Conservation (phyloP, 2,888 invertebrate genomes). For the Ryuthela nishihirai region DNA sequence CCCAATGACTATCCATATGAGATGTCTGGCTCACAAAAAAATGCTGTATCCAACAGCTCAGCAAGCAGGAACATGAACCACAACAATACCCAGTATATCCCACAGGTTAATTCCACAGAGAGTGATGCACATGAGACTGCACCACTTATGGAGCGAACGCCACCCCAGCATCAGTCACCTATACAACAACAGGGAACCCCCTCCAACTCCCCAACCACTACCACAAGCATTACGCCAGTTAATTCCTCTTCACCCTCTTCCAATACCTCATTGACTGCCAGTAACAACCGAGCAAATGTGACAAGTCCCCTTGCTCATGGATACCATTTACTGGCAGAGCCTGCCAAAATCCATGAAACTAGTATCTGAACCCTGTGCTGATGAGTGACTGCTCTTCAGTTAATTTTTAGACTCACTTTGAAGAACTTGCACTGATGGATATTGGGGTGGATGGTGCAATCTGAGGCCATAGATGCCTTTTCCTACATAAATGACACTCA, state of each 20-base stretch:
- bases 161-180: constrained; percentile 12
- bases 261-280: constrained; percentile 13
- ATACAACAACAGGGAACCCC: constrained; percentile 17
- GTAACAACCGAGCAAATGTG: constrained; percentile 12
- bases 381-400: too few species aligned
- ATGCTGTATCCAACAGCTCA: constrained; percentile 42
- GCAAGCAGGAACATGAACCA: constrained; percentile 26
- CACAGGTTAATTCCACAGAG: constrained; percentile 3
- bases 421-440: too few species aligned
- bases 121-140: constrained; percentile 29
- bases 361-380: constrained; percentile 67
- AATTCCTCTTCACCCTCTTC: constrained; percentile 35
- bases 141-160: constrained; percentile 30
- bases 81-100: constrained; percentile 24
- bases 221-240: constrained; percentile 24
- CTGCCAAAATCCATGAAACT: constrained; percentile 61
- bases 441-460: too few species aligned
- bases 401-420: too few species aligned
- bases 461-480: too few species aligned
- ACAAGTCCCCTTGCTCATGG: constrained; percentile 39
- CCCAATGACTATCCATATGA: constrained; percentile 46
- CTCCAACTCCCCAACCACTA: constrained; percentile 25
- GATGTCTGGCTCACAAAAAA: constrained; percentile 38
- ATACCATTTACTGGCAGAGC: constrained; percentile 41
- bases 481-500: too few species aligned